Evolutionary conservation across 2,113 vertebrate genomes (phyloP).

Genomic region (Rana temporaria): DNA sequence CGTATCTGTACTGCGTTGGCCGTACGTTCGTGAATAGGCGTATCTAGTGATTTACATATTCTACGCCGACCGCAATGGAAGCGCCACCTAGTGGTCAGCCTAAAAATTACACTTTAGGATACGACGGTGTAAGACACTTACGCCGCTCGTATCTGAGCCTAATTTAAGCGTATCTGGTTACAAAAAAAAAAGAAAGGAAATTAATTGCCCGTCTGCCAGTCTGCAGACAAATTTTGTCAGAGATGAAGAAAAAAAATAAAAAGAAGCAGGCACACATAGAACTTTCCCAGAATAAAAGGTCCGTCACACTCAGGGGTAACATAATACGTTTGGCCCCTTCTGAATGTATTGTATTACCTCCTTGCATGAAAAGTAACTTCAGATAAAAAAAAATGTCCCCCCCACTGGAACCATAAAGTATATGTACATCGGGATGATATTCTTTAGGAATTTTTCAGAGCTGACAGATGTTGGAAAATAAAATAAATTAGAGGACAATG

Average conservation of each 20-base stretch:
- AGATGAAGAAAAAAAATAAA: background rate
- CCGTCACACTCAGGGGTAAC: constrained; percentile 22
- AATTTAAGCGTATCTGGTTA: too few relatives aligned
- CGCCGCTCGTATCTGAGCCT: too few relatives aligned
- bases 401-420: constrained; percentile 16
- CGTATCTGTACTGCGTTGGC: too few relatives aligned
- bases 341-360: constrained; percentile 14
- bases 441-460: background rate
- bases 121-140: too few relatives aligned
- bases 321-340: constrained; percentile 18
- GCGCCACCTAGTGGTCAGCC: too few relatives aligned
- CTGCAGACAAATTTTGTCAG: background rate
- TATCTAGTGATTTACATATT: too few relatives aligned
- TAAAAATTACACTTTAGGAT: too few relatives aligned
- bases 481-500: background rate
- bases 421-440: background rate
- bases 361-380: background rate
- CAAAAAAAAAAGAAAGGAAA: background rate
- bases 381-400: background rate
- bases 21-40: too few relatives aligned
- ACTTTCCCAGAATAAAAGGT: background rate
- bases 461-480: background rate
- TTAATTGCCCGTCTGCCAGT: background rate
- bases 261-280: background rate
- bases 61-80: too few relatives aligned